phyloP scores from a whole-genome alignment of 2,113 vertebrate genomes.

The Pelmatolapia mariae region DNA sequence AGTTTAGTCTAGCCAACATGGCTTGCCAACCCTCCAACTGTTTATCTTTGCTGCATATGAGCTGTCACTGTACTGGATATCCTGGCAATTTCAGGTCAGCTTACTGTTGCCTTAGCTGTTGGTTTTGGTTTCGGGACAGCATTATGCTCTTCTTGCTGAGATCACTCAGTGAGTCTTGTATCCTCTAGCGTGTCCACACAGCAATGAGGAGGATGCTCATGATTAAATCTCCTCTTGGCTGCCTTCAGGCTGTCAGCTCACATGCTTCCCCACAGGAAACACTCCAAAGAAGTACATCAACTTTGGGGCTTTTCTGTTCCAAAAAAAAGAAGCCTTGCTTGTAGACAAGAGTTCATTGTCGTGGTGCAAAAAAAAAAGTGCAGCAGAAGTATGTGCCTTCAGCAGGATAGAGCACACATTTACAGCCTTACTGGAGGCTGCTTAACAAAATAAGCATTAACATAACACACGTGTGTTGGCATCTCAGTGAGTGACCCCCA shows the following conservation, averaged over 20 bases:
- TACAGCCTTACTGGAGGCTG: background rate
- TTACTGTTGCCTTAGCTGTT: background rate
- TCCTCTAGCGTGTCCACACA: slow-evolving; percentile 25
- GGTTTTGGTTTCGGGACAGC: background rate
- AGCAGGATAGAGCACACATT: background rate
- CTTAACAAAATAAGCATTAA: background rate
- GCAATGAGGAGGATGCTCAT: slow-evolving; percentile 7
- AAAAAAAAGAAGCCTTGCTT: background rate
- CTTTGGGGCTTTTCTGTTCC: background rate
- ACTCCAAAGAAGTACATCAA: background rate
- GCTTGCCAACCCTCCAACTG: background rate
- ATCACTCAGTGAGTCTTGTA: slow-evolving; percentile 1
- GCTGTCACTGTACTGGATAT: background rate
- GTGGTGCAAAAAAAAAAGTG: background rate
- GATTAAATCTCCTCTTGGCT: slow-evolving; percentile 33
- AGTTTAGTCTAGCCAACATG: background rate
- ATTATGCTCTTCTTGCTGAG: background rate
- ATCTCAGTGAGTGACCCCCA: background rate
- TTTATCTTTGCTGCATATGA: background rate
- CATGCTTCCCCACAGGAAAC: background rate
- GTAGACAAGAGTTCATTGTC: background rate
- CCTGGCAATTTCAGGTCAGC: background rate
- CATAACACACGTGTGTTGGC: background rate
- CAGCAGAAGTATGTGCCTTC: background rate
- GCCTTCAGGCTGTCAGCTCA: slow-evolving; percentile 3